Percentiles rank a stretch among this genome's conserved stretches.
Conservation (phyloP, 2,797 vertebrate species). For the Paramormyrops hopkinsi region DNA sequence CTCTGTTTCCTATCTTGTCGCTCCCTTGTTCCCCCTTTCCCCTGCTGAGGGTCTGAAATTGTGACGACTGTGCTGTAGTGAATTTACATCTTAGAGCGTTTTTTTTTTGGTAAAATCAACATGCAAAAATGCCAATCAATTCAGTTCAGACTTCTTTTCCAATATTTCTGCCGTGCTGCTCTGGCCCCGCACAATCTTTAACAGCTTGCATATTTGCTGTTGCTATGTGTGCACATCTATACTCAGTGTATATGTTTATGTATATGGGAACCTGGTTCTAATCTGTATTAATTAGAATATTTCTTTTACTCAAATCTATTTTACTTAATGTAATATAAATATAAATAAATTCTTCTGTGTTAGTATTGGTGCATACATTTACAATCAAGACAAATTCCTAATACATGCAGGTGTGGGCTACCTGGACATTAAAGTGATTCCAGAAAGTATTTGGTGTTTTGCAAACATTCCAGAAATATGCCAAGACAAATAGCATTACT, state of each 20-base stretch:
- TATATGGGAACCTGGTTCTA: background rate
- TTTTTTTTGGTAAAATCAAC: background rate
- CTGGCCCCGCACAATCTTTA: background rate
- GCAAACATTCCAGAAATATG: background rate
- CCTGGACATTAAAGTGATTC: background rate
- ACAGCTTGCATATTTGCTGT: background rate
- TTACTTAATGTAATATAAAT: background rate
- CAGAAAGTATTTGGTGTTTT: background rate
- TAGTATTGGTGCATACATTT: background rate
- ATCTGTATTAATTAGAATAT: background rate
- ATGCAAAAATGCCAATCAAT: background rate
- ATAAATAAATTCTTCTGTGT: background rate
- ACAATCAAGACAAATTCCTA: background rate
- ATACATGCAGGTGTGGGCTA: background rate
- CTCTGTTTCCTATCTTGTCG: background rate
- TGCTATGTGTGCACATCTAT: background rate
- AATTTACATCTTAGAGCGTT: background rate
- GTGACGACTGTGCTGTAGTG: background rate
- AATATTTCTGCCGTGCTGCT: background rate
- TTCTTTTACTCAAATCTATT: background rate
- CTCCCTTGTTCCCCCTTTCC: background rate
- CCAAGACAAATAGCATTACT: background rate
- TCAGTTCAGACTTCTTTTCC: background rate
- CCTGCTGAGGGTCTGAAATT: background rate
- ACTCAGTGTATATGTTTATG: background rate